Base-by-base conservation (phyloP, 2,888 invertebrate species). In the Vannuccia rotundouncinata region DNA sequence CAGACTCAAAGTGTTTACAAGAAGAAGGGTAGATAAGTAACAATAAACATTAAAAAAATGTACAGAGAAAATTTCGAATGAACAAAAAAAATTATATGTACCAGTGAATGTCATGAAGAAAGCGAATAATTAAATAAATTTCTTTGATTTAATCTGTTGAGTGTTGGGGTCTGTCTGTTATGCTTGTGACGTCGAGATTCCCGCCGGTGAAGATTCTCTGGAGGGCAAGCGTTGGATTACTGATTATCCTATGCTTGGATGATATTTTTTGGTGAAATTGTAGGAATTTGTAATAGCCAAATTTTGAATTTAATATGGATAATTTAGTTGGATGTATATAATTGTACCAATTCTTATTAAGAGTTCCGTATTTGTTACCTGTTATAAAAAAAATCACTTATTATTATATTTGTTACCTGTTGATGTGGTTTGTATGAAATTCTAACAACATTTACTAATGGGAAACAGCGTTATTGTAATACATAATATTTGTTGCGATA, bases 121-220 rank as follows among this genome's bases (percentile, higher is more conserved):
- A 22, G 25, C 66, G 66, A 66, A 27, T 66, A 22, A 66, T 27
- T 22, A n/a, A n/a, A n/a, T n/a, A 66, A 66, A 27, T 66, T 66
- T 27, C 25, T 66, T 66, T 66, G 66, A 2, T 66, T 66, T 13
- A 66, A 2, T 5, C 66, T 66, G 66, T 66, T 66, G 10, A 66
- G 66, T 66, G 66, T 66, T 66, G 66, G 25, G 25, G 66, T 5
- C 66, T 66, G 66, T 66, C 66, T 66, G 66, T 66, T 66, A 66
- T 66, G 25, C 66, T 66, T 66, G 66, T 66, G 66, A 66, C 66
- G 66, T 66, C 66, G 10, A n/a, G 66, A 66, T 66, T 66, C 66
- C 5, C 25, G 66, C 66, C 66, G 66, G 66, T 5, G 10, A n/a
- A 5, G 25, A 66, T 66, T 66, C 66, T 66, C 66, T 66, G 25